Base-by-base conservation (phyloP, 2,888 invertebrate genomes). In the Pseudococcus longispinus region DNA sequence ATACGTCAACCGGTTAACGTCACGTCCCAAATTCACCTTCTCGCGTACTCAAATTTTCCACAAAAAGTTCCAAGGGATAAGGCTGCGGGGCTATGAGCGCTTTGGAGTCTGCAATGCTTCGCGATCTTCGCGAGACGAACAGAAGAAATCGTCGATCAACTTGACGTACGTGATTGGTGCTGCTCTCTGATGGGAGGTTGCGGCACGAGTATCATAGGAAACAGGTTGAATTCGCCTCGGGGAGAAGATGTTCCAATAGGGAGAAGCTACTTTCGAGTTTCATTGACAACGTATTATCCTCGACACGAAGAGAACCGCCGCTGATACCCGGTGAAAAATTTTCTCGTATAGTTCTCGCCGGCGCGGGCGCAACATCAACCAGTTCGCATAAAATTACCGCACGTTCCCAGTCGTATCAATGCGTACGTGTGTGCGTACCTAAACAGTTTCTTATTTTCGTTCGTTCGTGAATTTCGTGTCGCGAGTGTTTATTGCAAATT, bases 231-330 rank as follows among this genome's bases (percentile, higher is more conserved):
- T n/a, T 55, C 42, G 87, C 87, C 87, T 60, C 55, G 55, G 87
- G 87, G 82, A 55, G 87, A 87, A 87, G 87, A 87, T 87, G 87
- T 55, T 87, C 82, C 87, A 83, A 87, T 32, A 87, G 80, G 82
- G 87, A 83, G 87, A 87, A 80, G 83, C 87, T 42, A 65, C 87
- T 87, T 83, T 87, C 87, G 55, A 83, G 87, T 87, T 87, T 80
- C 87, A 83, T 87, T 87, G 87, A 80, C 82, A 55, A 87, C 82
- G 80, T 82, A 37, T 80, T 15, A 46, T 55, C 82, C 51, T 5
- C 44, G 13, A 32, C 85, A 23, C 46, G n/a, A 83, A 44, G n/a
- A 23, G 80, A 60, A 46, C 29, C 51, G 51, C 26, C 87, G 87
- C 20, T 37, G 23, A 23, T 82, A 87, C 82, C 82, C 80, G 37